Base-by-base conservation (phyloP, 2,113 vertebrate species). In the Neolamprologus brichardi region DNA sequence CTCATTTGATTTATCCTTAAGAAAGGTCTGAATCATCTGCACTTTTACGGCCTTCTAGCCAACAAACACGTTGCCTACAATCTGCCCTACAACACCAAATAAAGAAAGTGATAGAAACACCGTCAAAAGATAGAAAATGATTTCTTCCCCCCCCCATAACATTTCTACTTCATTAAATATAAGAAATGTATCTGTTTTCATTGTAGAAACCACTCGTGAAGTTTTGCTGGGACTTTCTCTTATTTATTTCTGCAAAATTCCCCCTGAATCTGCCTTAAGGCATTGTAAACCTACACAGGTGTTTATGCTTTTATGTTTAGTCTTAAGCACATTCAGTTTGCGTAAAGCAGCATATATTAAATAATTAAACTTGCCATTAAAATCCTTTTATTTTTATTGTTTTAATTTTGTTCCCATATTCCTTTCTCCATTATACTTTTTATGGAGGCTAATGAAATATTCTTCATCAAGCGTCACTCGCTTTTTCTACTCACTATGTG, bases 131-230 rank as follows among this genome's bases (percentile, higher is more conserved):
- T 72, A 15, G n/a, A 6, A 70, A 41, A 70, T 6, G 4, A 60
- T 15, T 20, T 2, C 1, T 0, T 1, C 0, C 2, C 20, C n/a
- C 1, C 2, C 20, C 20, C 13, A 64, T 37, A 64, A 64, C 10
- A 64, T 72, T 17, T 44, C 12, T 72, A 44, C 20, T 25, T 41
- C 37, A 6, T 72, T 17, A 72, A 5, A 72, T 46, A 44, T 44
- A 0, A 72, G 20, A 72, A 0, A 46, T 0, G 14, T 44, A 23
- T 44, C 8, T 72, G 37, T 25, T 44, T 44, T 44, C 20, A 72
- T 17, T 72, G 39, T 10, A 44, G 37, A 72, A 72, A 2, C 37
- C 20, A 25, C 8, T 41, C 37, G 0, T 25, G 20, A 25, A 10
- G 20, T 44, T 44, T 72, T 72, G 13, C n/a, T 17, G 34, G 3